A percentile compares a stretch with the other conserved stretches of the same genome.
Conservation (phyloP, 2,797 vertebrate species). For the Enteromius paludinosus region DNA sequence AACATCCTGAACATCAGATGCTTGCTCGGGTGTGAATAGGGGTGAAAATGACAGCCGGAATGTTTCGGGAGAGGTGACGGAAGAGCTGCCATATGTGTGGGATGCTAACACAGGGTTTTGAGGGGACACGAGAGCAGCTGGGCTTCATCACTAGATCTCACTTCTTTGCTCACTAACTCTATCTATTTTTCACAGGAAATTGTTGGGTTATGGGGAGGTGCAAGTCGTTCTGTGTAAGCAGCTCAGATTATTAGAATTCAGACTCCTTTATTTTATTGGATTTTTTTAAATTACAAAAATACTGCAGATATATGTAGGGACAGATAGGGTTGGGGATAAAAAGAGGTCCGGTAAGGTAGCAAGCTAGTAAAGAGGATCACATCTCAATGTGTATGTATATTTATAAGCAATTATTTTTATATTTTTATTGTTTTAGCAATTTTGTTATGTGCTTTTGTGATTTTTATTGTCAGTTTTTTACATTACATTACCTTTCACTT, state of each 20-base stretch:
- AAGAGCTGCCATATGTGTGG: conserved; percentile 19
- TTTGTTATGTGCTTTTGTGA: too few relatives aligned
- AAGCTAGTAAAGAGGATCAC: background rate
- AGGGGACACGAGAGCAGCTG: conserved; percentile 32
- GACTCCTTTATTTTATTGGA: background rate
- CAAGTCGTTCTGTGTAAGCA: background rate
- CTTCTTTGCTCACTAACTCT: conserved; percentile 21
- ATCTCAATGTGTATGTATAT: background rate
- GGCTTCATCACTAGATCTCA: conserved; percentile 12
- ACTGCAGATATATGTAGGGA: background rate
- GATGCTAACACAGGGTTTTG: background rate
- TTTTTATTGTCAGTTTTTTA: too few relatives aligned
- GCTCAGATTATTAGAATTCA: background rate
- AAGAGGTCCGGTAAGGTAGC: background rate
- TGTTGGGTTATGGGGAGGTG: background rate
- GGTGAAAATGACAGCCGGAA: conserved; percentile 13
- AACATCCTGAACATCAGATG: conserved; percentile 26
- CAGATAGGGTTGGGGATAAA: background rate
- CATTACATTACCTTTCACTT: too few relatives aligned
- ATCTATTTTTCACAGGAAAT: background rate
- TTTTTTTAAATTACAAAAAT: conserved; percentile 33
- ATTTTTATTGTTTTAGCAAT: too few relatives aligned
- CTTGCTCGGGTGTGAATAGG: background rate
- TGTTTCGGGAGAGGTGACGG: background rate
- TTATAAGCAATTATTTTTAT: too few relatives aligned